Conservation (phyloP, 2,888 invertebrate genomes). For the Argyresthia albistria region DNA sequence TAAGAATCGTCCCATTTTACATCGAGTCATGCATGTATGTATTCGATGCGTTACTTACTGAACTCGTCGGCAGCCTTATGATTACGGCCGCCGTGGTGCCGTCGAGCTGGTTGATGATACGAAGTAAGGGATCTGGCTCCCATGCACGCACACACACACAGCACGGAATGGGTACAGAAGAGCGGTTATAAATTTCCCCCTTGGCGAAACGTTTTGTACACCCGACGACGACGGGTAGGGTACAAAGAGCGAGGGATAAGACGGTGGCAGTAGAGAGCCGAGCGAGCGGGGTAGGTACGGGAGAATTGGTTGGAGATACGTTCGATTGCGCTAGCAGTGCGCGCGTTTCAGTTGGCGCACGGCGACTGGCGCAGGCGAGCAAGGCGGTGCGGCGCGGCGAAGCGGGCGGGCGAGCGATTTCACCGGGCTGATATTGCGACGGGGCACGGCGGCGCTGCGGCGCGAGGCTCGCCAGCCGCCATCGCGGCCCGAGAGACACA, state of each 20-base stretch:
- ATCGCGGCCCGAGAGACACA: constrained; percentile 34
- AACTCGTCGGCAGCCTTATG: constrained; percentile 70
- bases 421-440: constrained; percentile 71
- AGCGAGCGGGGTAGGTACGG: constrained; percentile 40
- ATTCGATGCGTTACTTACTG: constrained; percentile 49
- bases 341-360: constrained; percentile 72
- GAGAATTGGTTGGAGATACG: constrained; percentile 48
- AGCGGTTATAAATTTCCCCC: constrained; percentile 24
- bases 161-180: constrained; percentile 22
- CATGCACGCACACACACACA: constrained; percentile 36
- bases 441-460: constrained; percentile 38
- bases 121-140: constrained; percentile 44
- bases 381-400: constrained; percentile 43
- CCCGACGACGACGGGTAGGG: constrained; percentile 35
- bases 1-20: constrained; percentile 71
- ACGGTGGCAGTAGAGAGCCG: constrained; percentile 20
- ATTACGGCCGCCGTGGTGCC: constrained; percentile 67
- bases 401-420: constrained; percentile 70
- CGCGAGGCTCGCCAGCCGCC: neutral
- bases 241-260: constrained; percentile 26
- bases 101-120: constrained; percentile 46
- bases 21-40: constrained; percentile 59
- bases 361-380: constrained; percentile 70
- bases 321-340: constrained; percentile 67
- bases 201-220: constrained; percentile 28